These are phyloP conservation scores for Leptinotarsa tumamoca DNA, from an alignment of 2,888 invertebrate genomes.

Conservation along the genomic window DNA sequence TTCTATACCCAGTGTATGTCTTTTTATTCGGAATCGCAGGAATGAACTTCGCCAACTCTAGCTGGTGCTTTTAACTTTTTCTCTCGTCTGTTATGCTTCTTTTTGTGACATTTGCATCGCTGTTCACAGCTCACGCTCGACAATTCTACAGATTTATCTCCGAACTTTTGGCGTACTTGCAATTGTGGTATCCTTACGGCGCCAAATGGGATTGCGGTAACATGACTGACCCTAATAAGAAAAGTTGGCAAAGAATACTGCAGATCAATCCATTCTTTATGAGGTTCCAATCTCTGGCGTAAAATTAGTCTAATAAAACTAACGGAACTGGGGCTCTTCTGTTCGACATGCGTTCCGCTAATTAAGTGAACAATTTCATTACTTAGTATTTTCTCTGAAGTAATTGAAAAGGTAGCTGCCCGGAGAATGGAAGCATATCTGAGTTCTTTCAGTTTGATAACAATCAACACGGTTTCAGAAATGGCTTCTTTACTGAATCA, in stretches of 20 bases:
- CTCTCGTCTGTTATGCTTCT: slow-evolving; percentile 36
- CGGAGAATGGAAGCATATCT: too few relatives aligned
- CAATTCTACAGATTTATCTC: slow-evolving; percentile 29
- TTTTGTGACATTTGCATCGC: slow-evolving; percentile 54
- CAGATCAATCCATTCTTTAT: neutral
- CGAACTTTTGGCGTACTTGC: slow-evolving; percentile 33
- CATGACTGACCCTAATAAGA: neutral
- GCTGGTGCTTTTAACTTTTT: slow-evolving; percentile 47
- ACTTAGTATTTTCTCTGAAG: too few relatives aligned
- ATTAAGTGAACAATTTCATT: too few relatives aligned
- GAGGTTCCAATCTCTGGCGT: too few relatives aligned
- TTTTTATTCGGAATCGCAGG: slow-evolving; percentile 42
- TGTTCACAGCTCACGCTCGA: slow-evolving; percentile 33
- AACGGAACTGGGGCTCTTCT: too few relatives aligned
- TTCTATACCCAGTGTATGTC: slow-evolving; percentile 45
- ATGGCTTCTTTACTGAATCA: too few relatives aligned
- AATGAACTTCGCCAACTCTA: slow-evolving; percentile 37
- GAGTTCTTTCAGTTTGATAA: too few relatives aligned
- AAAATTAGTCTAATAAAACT: too few relatives aligned
- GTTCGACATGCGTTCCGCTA: too few relatives aligned
- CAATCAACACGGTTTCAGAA: too few relatives aligned
- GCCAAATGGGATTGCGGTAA: neutral
- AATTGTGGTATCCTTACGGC: slow-evolving; percentile 29
- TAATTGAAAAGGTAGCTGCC: too few relatives aligned
- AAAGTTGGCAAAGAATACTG: neutral